Base-by-base conservation (phyloP, 2,797 vertebrate species). In the Myiotriccus ornatus region DNA sequence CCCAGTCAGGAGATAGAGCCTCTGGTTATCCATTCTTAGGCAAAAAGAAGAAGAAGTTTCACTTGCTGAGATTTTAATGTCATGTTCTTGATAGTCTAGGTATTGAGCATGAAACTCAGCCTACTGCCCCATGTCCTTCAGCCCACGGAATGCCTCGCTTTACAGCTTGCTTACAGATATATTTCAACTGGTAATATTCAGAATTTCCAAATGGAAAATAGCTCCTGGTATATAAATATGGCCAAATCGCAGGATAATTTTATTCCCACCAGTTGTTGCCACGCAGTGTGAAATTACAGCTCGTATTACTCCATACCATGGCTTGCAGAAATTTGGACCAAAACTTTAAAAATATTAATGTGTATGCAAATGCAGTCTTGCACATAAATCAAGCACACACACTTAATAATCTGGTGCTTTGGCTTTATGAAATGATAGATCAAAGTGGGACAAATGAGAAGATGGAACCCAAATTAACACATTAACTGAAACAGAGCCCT, bases 401-500 rank as follows among this genome's bases (percentile, higher is more conserved):
- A 77, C 83, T 96, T 93, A 94, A 94, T 93, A 91, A 86, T 81
- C 91, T 74, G 27, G 32, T 52, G 78, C 93, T 86, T 89, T 89
- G 52, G 74, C 93, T 94, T 90, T 93, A 87, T 90, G 91, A 96
- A 96, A 95, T 90, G 94, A 84, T 84, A 91, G 95, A 96, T 96
- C 95, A 96, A 96, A 95, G 92, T 18, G 19, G 85, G 91, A 96
- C 95, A 97, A 96, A 96, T 95, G 93, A 96, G 95, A 93, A 96
- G 93, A 97, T 94, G 94, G 90, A 96, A 52, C 81, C 68, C 94
- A 96, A 95, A 95, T 97, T 95, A 96, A 97, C 91, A 96, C 94
- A 96, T 94, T 95, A 94, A 95, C 89, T 96, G 94, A 92, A 96
- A 94, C 81, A 93, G 86, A 55, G 84, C 82, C 34, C 78, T 70